These are phyloP conservation scores for Graptemys geographica DNA, from an alignment of 2,797 vertebrate species.

Conservation along the genomic window DNA sequence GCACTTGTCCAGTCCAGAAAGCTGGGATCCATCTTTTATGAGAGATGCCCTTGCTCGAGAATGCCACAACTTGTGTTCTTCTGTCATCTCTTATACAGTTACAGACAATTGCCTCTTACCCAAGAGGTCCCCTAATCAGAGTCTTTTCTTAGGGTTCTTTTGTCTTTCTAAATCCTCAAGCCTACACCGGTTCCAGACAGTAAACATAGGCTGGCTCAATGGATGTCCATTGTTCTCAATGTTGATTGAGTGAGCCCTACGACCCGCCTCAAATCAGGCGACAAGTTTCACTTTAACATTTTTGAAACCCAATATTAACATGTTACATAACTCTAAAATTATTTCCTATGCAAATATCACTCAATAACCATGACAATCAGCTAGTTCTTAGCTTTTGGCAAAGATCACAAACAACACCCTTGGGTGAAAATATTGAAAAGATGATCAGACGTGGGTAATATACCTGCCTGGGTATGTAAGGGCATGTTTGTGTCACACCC, in stretches of 20 bases:
- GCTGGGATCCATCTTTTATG: background rate
- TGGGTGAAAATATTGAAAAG: background rate
- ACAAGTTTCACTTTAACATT: background rate
- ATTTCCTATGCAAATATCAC: background rate
- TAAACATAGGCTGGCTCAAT: background rate
- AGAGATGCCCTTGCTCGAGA: background rate
- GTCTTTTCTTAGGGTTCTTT: too few relatives aligned
- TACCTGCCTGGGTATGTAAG: background rate
- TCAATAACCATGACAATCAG: background rate
- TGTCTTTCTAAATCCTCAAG: too few relatives aligned
- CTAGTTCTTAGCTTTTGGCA: background rate
- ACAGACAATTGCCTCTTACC: background rate
- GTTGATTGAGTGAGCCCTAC: background rate
- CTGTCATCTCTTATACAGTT: background rate
- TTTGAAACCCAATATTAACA: background rate
- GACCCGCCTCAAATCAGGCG: background rate
- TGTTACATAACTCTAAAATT: background rate
- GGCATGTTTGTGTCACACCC: too few relatives aligned
- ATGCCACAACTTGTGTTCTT: background rate
- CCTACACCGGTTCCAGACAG: too few relatives aligned
- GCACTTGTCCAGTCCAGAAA: background rate
- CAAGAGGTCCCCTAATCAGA: too few relatives aligned
- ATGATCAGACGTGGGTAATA: background rate
- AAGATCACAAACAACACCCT: background rate
- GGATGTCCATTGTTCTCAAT: background rate